Percentiles rank a stretch among this genome's conserved stretches.
phyloP scores from a whole-genome alignment of 2,113 vertebrate species.

The Thalassoma bifasciatum region DNA sequence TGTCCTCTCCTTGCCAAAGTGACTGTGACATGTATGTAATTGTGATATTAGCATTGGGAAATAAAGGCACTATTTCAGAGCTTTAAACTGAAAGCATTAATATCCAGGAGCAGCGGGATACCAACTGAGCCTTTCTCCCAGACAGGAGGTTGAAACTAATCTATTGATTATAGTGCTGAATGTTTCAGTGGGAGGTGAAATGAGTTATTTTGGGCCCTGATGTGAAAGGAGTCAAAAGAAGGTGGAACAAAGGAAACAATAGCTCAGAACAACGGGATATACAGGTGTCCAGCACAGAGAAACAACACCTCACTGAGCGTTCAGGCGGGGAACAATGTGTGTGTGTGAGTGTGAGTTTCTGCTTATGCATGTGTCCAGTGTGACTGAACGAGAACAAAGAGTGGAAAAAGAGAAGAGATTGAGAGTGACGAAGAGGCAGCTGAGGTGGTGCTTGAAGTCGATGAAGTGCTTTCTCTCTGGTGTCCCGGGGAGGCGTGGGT shows the following conservation, averaged over 20 bases:
- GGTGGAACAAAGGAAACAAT: constrained; percentile 59
- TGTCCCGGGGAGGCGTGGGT: constrained; percentile 65
- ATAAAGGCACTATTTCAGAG: constrained; percentile 27
- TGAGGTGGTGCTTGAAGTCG: constrained; percentile 48
- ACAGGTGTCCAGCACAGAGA: constrained; percentile 33
- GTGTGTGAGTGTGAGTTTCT: neutral
- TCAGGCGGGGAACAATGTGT: constrained; percentile 27
- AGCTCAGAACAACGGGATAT: constrained; percentile 62
- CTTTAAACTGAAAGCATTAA: constrained; percentile 2
- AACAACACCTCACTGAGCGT: constrained; percentile 56
- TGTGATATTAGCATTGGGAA: neutral
- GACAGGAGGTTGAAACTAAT: constrained; percentile 62
- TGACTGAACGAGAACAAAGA: constrained; percentile 1
- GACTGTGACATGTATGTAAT: neutral
- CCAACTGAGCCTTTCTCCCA: constrained; percentile 18
- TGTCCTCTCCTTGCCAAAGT: neutral
- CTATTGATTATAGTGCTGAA: constrained; percentile 71
- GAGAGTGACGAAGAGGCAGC: constrained; percentile 44
- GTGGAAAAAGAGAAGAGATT: neutral
- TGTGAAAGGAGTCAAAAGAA: constrained; percentile 53
- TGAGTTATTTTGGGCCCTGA: constrained; percentile 68
- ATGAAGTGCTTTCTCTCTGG: constrained; percentile 57
- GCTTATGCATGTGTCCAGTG: constrained; percentile 26
- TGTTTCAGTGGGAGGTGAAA: constrained; percentile 69
- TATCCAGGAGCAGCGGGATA: neutral